Evolutionary conservation across 2,888 invertebrate species (phyloP), one percentile per base, ranked within the genome.

Genomic region (Auanema freiburgensis): DNA sequence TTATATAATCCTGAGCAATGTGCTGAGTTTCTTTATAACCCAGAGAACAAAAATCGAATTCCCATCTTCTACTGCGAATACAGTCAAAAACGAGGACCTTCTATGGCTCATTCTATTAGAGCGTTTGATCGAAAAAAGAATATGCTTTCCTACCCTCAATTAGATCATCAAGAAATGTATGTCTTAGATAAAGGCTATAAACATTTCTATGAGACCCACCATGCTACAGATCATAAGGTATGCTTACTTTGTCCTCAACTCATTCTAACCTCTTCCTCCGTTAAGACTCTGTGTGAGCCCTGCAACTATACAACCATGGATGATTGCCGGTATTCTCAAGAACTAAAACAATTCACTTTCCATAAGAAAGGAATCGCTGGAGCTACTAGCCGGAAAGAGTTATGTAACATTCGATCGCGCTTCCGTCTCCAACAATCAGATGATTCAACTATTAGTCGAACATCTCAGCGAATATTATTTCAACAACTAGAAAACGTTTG

Each of bases 41-140:
- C 24, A 8, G 46, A 49, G 3, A 33, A 14, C 16, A 51, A 50
- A n/a, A 24, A 40, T 5, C 46, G 53, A 24, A 66, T 67, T n/a
- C 72, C 68, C 2, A 72, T 72, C 16, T 72, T 72, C 52, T 72
- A 72, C 59, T 72, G 98, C 86, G 98, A 98, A 85, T 98, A 95
- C 87, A 95, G 95, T 0, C 90, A 93, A 63, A 93, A 97, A 86
- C 88, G 97, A 60, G 98, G 94, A 1, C 97, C 97, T 0, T 91
- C 90, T 79, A 87, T 97, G 90, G 79, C 78, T 2, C 89, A 93
- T 2, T 92, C 90, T 84, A 87, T 97, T 59, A 89, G 96, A 4
- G 90, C 90, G 54, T 86, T 89, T 33, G 96, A 98, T 85, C 88
- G 97, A 0, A 89, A 89, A 16, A 86, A 88, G 49, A 92, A 96